These are phyloP conservation scores for Clarias magur DNA, from an alignment of 2,113 vertebrate genomes.

Conservation along the genomic window DNA sequence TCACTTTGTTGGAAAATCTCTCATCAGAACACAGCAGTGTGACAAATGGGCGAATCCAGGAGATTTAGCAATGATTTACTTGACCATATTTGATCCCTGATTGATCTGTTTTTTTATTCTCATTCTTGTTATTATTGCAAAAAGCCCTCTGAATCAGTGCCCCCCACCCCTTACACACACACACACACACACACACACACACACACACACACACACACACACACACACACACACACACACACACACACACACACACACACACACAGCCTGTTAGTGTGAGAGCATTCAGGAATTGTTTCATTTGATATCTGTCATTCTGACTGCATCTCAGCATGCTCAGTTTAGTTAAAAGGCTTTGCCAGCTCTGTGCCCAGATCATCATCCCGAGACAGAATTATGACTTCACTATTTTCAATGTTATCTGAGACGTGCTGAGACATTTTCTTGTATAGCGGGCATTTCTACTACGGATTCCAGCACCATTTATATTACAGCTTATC, in stretches of 20 bases:
- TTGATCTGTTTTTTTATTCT: constrained; percentile 19
- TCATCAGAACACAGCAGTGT: constrained; percentile 2
- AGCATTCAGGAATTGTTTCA: constrained; percentile 28
- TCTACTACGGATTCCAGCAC: neutral
- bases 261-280: too few species aligned
- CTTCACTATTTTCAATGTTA: constrained; percentile 5
- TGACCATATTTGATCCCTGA: constrained; percentile 35
- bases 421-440: neutral
- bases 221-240: neutral
- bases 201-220: neutral
- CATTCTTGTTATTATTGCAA: constrained; percentile 10
- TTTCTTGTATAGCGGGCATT: neutral
- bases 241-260: neutral
- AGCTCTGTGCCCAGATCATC: constrained; percentile 34
- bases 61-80: constrained; percentile 32
- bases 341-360: constrained; percentile 34
- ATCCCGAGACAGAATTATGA: constrained; percentile 4
- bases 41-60: constrained; percentile 36
- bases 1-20: constrained; percentile 16
- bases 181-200: constrained; percentile 4
- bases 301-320: constrained; percentile 50
- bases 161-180: neutral
- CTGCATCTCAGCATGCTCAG: constrained; percentile 50
- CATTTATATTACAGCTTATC: neutral
- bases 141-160: constrained; percentile 21